Base-by-base conservation (phyloP, 2,888 invertebrate species). In the Scaptomyza parva region DNA sequence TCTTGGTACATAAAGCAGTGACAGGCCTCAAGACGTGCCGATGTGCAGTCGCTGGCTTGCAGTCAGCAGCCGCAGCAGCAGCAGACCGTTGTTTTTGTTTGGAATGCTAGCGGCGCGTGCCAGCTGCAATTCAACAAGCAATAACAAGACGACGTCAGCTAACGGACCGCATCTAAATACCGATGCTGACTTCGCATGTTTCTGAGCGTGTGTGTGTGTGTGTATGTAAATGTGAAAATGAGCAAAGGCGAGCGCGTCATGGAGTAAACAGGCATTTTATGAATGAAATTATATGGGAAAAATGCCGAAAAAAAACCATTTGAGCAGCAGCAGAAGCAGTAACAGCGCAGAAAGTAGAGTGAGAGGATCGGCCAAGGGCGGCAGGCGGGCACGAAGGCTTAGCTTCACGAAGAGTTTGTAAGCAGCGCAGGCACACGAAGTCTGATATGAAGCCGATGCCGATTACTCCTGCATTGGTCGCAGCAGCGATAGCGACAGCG, bases 231-330 rank as follows among this genome's bases (percentile, higher is more conserved):
- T 61, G 48, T 58, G 50, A 68, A 57, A 57, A 44, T 37, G 48
- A 51, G 47, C 70, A 28, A 30, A 28, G 40, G 33, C 68, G 33
- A n/a, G n/a, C n/a, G 53, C 37, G 48, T 14, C 18, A 55, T 41
- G 30, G 45, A 50, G 63, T 52, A 69, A 62, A 66, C 71, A 66
- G 68, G 51, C 64, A 68, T 78, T 78, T 82, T 83, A 82, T 82
- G 82, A 82, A 82, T 82, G 82, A 86, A 86, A 80, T 85, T 80
- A 85, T 78, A 82, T 63, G 74, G 68, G 59, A 85, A 75, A 78
- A 74, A 57, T 53, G 58, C 45, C 47, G 54, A 57, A 59, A 70
- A 70, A 53, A 48, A 33, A 20, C n/a, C 1, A 33, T 3, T 28
- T n/a, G n/a, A 43, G 33, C n/a, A 20, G 37, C 35, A 40, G 40